Conservation (phyloP, 1,140 invertebrate genomes). For the Rhyzopertha dominica region DNA sequence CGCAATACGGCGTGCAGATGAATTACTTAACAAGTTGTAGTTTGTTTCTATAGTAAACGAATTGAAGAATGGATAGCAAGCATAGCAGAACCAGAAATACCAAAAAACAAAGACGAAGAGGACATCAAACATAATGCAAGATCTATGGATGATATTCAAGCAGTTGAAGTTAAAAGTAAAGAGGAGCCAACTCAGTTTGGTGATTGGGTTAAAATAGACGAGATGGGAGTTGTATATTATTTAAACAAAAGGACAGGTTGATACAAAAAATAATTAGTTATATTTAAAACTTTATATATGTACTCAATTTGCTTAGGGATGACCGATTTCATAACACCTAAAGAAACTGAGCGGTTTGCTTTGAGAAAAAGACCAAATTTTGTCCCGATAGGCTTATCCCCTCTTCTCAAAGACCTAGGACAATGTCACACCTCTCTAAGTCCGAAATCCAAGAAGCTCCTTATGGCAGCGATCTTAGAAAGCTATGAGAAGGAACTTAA, state of each 20-base stretch:
- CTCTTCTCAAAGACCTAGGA: conserved; percentile 30
- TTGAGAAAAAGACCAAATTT: conserved; percentile 36
- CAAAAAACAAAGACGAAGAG: no score
- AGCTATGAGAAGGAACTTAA: conserved; percentile 35
- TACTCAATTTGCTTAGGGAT: conserved; percentile 20
- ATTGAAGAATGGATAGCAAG: no score
- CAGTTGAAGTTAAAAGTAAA: no score
- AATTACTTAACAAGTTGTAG: no score
- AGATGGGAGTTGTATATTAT: conserved; percentile 23
- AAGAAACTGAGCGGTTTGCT: conserved; percentile 19
- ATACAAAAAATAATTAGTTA: background rate
- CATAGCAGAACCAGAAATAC: no score
- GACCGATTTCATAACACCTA: conserved; percentile 21
- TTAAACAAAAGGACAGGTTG: conserved; percentile 32
- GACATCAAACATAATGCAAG: no score
- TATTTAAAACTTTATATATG: background rate
- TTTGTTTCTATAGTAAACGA: no score
- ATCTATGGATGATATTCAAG: no score
- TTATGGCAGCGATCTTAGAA: conserved; percentile 32
- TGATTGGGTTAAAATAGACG: conserved; percentile 22
- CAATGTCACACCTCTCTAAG: conserved; percentile 29
- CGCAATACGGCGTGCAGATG: no score
- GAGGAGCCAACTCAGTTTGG: no score
- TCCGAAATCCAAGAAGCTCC: conserved; percentile 31
- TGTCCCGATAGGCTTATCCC: conserved; percentile 46